Percentiles rank a stretch among this genome's conserved stretches.
Evolutionary conservation across 2,888 invertebrate genomes (phyloP).

Genomic region (Cryptocephalus primarius): DNA sequence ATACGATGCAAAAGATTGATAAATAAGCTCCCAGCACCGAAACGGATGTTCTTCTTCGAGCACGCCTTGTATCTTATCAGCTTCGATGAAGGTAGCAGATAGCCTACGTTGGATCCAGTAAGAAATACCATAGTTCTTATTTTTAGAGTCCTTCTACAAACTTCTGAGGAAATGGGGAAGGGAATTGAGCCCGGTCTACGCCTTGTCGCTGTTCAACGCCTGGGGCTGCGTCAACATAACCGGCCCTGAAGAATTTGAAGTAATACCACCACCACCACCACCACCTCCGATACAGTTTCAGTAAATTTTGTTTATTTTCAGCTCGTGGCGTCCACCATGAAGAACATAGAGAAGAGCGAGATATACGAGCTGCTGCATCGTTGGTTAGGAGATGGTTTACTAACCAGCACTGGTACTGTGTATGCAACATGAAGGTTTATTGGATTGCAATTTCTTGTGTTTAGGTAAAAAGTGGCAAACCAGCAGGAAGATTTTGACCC

Average conservation of each 20-base stretch:
- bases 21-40: too few species aligned
- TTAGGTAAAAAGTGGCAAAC: constrained; percentile 19
- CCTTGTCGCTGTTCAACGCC: not conserved
- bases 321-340: constrained; percentile 8
- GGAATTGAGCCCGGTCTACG: constrained; percentile 8
- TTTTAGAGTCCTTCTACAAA: too few species aligned
- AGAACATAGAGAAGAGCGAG: constrained; percentile 7
- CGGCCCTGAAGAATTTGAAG: constrained; percentile 11
- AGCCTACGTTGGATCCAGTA: too few species aligned
- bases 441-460: not conserved
- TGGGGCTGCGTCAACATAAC: constrained; percentile 5
- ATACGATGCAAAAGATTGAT: too few species aligned
- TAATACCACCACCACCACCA: constrained; percentile 1
- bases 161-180: constrained; percentile 4
- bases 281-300: not conserved
- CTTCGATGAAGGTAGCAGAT: too few species aligned
- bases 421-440: not conserved
- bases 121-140: too few species aligned
- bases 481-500: constrained; percentile 20
- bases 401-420: constrained; percentile 11
- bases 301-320: constrained; percentile 1
- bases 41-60: too few species aligned
- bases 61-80: too few species aligned
- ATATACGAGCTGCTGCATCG: constrained; percentile 5
- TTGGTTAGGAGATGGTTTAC: constrained; percentile 12